Percentiles rank a stretch among this genome's conserved stretches.
phyloP scores from a whole-genome alignment of 2,113 vertebrate species.

The Myiagra hebetior region DNA sequence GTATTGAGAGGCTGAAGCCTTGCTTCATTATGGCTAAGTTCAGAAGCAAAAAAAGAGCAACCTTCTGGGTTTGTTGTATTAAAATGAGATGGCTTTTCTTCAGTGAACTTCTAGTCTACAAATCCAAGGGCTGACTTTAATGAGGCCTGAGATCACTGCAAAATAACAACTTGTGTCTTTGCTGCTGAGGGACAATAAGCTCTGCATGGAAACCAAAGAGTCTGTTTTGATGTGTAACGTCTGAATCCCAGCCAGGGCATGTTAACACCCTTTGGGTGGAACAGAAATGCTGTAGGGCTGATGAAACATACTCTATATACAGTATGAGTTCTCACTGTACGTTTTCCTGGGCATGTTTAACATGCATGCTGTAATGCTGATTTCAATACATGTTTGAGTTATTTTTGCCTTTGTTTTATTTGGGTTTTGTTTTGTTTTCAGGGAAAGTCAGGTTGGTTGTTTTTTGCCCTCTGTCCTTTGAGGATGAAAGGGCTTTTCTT shows the following conservation, averaged over 20 bases:
- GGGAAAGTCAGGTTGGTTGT: not conserved
- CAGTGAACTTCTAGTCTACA: not conserved
- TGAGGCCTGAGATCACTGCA: not conserved
- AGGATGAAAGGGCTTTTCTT: not conserved
- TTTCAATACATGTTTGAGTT: not conserved
- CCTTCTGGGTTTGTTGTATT: not conserved
- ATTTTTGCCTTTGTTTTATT: not conserved
- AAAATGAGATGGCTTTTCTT: not conserved
- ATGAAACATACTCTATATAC: constrained; percentile 40
- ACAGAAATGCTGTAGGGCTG: constrained; percentile 44
- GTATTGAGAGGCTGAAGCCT: not conserved
- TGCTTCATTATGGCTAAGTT: not conserved
- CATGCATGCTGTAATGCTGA: not conserved
- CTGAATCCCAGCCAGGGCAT: constrained; percentile 45
- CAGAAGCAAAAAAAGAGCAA: not conserved
- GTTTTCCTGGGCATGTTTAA: constrained; percentile 3
- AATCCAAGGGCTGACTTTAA: not conserved
- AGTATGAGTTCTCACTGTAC: not conserved
- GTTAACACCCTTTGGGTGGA: constrained; percentile 65
- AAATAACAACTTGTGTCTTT: not conserved
- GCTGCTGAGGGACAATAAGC: not conserved
- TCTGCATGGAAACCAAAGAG: constrained; percentile 29
- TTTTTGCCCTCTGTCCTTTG: not conserved
- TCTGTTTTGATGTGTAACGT: constrained; percentile 58
- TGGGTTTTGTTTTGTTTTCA: not conserved